A percentile compares a stretch with the other conserved stretches of the same genome.
Conservation (phyloP, 1,140 invertebrate genomes). For the Sarcophaga peregrina region DNA sequence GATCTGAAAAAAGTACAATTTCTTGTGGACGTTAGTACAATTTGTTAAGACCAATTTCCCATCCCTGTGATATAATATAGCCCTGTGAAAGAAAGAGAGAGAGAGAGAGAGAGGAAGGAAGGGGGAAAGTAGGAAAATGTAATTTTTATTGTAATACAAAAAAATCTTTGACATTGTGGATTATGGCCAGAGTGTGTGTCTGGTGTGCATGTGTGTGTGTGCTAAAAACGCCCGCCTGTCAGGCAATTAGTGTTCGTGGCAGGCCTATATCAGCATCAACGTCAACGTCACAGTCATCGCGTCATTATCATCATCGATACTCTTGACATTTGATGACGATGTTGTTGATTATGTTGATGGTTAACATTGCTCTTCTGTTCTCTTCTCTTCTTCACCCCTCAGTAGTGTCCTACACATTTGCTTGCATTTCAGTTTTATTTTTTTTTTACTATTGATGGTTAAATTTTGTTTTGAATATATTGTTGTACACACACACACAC, state of each 20-base stretch:
- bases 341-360: not conserved
- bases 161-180: not conserved
- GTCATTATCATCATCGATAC: not conserved
- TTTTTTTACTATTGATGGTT: not conserved
- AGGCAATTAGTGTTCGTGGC: constrained; percentile 39
- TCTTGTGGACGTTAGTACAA: too few species aligned
- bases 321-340: constrained; percentile 12
- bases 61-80: too few species aligned
- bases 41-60: too few species aligned
- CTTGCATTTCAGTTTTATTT: too few species aligned
- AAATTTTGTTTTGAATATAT: not conserved
- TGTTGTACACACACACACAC: too few species aligned
- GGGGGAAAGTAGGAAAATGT: not conserved
- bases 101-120: not conserved
- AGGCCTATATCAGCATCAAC: not conserved
- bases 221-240: constrained; percentile 32
- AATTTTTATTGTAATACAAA: too few species aligned
- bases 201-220: not conserved
- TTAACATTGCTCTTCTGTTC: constrained; percentile 21
- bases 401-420: too few species aligned
- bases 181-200: too few species aligned
- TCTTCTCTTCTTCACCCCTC: not conserved
- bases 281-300: too few species aligned
- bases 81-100: too few species aligned
- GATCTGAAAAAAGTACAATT: too few species aligned